These are phyloP conservation scores for Macrosiphum euphorbiae DNA, from an alignment of 2,888 invertebrate species.

Conservation along the genomic window DNA sequence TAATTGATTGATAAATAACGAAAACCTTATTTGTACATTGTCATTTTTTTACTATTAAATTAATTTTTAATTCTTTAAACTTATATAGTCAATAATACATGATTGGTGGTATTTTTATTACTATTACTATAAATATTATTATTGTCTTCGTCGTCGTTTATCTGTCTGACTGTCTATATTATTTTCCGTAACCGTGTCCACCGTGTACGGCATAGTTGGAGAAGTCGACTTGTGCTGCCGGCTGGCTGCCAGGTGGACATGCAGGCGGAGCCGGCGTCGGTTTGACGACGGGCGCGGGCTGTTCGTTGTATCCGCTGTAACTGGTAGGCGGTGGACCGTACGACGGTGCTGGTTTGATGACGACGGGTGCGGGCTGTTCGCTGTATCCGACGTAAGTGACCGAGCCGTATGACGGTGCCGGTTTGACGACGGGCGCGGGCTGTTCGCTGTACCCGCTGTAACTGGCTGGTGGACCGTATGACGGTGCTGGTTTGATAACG, in stretches of 20 bases:
- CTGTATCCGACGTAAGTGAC: background rate
- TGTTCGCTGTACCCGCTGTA: too few species aligned
- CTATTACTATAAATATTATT: background rate
- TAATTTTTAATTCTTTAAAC: conserved; percentile 62
- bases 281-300: background rate
- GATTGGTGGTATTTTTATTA: conserved; percentile 20
- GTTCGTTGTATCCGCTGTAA: conserved; percentile 23
- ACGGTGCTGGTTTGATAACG: background rate
- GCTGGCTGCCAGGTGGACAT: conserved; percentile 5
- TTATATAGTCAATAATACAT: conserved; percentile 43
- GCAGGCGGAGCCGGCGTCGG: background rate
- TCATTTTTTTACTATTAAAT: conserved; percentile 63
- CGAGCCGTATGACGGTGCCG: background rate
- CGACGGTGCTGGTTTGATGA: background rate
- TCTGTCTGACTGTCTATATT: background rate
- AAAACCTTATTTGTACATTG: conserved; percentile 60
- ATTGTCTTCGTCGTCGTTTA: background rate
- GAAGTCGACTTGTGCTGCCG: conserved; percentile 15
- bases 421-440: too few species aligned
- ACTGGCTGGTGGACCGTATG: background rate
- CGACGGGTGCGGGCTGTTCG: background rate
- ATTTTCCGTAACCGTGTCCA: conserved; percentile 37
- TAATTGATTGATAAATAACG: conserved; percentile 45
- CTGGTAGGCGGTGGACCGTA: background rate
- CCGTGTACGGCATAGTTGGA: conserved; percentile 38